Conservation (phyloP, 1,140 invertebrate species). For the Leptinotarsa undecemlineata region DNA sequence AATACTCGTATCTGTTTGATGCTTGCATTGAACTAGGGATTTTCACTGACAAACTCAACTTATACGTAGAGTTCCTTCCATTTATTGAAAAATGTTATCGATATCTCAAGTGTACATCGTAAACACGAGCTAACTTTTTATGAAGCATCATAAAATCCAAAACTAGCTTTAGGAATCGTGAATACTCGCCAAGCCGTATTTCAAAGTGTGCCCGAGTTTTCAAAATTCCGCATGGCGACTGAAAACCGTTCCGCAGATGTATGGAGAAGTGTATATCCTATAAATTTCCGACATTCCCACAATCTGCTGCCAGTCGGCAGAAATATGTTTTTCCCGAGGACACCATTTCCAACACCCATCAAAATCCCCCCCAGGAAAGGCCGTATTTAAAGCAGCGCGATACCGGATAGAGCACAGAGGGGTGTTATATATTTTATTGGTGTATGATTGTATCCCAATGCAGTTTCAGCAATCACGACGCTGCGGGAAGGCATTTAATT, state of each 20-base stretch:
- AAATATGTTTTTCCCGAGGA: conserved; percentile 8
- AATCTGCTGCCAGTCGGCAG: background rate
- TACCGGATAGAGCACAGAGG: conserved; percentile 7
- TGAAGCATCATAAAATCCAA: no score
- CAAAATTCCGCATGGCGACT: background rate
- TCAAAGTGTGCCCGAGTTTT: background rate
- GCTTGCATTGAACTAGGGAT: no score
- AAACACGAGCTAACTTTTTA: no score
- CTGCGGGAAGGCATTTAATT: conserved; percentile 33
- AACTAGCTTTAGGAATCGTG: no score
- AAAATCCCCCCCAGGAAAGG: conserved; percentile 8
- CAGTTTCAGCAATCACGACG: conserved; percentile 29
- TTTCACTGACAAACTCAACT: no score
- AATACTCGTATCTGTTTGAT: no score
- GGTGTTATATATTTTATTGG: conserved; percentile 32
- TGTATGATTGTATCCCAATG: conserved; percentile 36
- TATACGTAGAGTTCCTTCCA: no score
- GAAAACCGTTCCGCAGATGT: background rate
- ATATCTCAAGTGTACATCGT: no score
- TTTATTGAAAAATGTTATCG: no score
- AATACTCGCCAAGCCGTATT: no score
- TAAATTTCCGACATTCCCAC: background rate
- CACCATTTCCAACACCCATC: background rate
- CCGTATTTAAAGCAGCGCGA: conserved; percentile 19
- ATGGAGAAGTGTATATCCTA: conserved; percentile 6